phyloP scores from a whole-genome alignment of 1,140 invertebrate genomes.

The Adelges cooleyi region DNA sequence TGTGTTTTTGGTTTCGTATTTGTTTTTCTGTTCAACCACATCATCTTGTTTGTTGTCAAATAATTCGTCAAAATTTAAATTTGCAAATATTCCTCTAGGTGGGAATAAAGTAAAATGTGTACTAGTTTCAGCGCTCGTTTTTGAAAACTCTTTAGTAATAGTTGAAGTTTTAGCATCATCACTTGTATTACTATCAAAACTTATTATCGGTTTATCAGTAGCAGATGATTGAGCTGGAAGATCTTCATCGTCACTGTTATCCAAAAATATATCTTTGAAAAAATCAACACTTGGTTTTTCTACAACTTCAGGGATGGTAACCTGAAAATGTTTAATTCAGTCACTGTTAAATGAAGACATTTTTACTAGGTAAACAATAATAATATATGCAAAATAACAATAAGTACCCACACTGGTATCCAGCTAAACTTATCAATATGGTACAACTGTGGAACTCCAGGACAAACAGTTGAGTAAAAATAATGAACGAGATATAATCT shows the following conservation, averaged over 20 bases:
- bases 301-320: background rate
- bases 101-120: background rate
- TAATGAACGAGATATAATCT: too few relatives aligned
- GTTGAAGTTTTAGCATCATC: background rate
- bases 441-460: too few relatives aligned
- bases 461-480: too few relatives aligned
- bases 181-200: background rate
- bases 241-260: conserved; percentile 16
- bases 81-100: conserved; percentile 25
- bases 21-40: background rate
- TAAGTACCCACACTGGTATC: background rate
- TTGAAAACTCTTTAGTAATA: background rate
- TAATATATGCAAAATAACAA: background rate
- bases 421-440: too few relatives aligned
- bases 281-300: conserved; percentile 14
- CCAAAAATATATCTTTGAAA: conserved; percentile 25
- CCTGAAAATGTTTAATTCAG: background rate
- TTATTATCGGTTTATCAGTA: background rate
- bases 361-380: background rate
- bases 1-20: background rate
- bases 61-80: conserved; percentile 22
- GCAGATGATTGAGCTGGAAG: background rate
- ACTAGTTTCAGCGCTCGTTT: background rate
- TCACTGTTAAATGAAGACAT: background rate
- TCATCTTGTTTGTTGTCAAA: background rate